Conservation (phyloP, 2,113 vertebrate genomes). For the Trogon melanurus region DNA sequence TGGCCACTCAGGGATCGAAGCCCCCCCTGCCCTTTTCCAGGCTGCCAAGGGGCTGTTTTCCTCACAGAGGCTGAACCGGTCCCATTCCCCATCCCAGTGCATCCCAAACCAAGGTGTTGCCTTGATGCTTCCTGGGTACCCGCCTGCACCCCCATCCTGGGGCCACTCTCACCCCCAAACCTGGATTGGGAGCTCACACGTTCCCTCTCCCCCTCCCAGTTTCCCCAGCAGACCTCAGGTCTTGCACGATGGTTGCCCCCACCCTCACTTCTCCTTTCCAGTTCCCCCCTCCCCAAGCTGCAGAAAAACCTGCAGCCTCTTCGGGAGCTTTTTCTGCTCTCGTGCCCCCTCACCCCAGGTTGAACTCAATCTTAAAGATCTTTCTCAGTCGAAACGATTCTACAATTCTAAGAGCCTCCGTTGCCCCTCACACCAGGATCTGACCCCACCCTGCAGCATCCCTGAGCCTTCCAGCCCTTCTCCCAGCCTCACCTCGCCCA, state of each 20-base stretch:
- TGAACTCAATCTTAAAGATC: too few species aligned
- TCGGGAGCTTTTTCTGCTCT: not conserved
- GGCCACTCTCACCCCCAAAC: not conserved
- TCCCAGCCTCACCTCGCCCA: not conserved
- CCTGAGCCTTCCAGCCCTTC: not conserved
- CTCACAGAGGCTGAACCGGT: rapidly evolving
- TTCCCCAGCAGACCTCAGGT: not conserved
- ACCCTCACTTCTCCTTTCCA: conserved; percentile 4
- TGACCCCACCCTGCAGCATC: not conserved
- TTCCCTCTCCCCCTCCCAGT: not conserved
- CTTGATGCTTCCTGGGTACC: not conserved
- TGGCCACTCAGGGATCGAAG: rapidly evolving
- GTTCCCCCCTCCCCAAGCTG: not conserved
- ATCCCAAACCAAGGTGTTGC: not conserved
- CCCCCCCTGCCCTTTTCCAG: not conserved
- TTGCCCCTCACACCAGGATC: not conserved
- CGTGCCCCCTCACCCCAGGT: not conserved
- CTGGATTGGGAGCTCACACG: rapidly evolving
- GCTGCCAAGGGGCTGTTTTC: not conserved
- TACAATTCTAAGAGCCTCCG: rapidly evolving
- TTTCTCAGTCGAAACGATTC: too few species aligned
- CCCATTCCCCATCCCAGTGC: not conserved
- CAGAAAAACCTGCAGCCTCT: not conserved
- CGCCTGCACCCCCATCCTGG: not conserved
- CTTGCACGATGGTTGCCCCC: not conserved